phyloP scores from a whole-genome alignment of 2,888 invertebrate species.

The Eupithecia centaureata region DNA sequence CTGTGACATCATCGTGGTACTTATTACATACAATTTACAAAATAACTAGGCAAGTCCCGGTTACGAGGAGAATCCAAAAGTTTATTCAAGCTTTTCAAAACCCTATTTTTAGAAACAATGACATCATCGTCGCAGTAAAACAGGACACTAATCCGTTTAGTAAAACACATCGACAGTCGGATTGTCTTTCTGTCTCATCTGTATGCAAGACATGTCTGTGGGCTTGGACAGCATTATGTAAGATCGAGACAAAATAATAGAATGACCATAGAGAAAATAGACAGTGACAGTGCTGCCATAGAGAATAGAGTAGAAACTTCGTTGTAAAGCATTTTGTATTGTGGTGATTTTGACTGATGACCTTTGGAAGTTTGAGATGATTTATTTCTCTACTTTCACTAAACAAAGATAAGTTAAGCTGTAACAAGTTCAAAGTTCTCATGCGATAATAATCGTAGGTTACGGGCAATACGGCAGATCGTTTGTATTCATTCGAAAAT shows the following conservation, averaged over 20 bases:
- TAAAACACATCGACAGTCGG: slow-evolving; percentile 1
- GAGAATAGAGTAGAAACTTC: not conserved
- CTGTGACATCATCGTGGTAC: too few species aligned
- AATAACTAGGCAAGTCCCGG: not conserved
- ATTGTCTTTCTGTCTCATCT: not conserved
- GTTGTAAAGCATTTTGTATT: not conserved
- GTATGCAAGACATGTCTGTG: not conserved
- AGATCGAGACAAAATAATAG: not conserved
- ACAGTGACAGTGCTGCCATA: not conserved
- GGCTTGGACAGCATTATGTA: slow-evolving; percentile 6
- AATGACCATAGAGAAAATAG: not conserved
- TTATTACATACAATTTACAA: too few species aligned
- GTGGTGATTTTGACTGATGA: not conserved
- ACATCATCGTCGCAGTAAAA: slow-evolving; percentile 1
- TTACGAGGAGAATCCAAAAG: not conserved
- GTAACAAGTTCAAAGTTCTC: not conserved
- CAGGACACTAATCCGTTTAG: slow-evolving; percentile 5
- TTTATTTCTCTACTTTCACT: not conserved
- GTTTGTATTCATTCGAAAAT: not conserved
- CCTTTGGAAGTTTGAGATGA: not conserved
- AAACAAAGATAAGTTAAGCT: not conserved
- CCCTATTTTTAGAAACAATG: slow-evolving; percentile 3
- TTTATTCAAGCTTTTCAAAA: not conserved
- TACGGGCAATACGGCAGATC: not conserved
- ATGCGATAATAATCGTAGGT: not conserved